A percentile compares a stretch with the other conserved stretches of the same genome.
phyloP scores from a whole-genome alignment of 2,113 vertebrate genomes.

The Myiozetetes cayanensis region DNA sequence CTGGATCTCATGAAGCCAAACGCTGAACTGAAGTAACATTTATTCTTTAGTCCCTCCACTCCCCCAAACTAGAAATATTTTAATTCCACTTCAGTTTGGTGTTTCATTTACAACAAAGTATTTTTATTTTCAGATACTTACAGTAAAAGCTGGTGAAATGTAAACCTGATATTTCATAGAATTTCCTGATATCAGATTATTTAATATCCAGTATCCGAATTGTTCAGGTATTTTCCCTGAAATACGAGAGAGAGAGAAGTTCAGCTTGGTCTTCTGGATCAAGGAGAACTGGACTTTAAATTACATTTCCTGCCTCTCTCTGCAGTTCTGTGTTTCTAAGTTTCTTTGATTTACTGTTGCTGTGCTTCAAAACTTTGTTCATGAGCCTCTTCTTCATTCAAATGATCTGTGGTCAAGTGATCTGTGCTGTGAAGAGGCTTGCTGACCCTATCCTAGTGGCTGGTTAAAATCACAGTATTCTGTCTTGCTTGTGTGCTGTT shows the following conservation, averaged over 20 bases:
- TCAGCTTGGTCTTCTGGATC: not conserved
- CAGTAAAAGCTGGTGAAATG: not conserved
- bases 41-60: rapidly evolving
- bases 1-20: not conserved
- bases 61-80: not conserved
- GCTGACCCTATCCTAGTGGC: not conserved
- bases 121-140: not conserved
- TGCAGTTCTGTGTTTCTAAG: not conserved
- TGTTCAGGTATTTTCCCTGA: not conserved
- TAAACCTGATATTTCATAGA: not conserved
- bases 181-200: not conserved
- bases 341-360: not conserved
- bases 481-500: not conserved
- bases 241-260: not conserved
- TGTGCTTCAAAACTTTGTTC: not conserved
- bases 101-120: not conserved
- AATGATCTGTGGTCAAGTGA: not conserved
- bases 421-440: not conserved
- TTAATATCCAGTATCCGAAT: not conserved
- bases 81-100: not conserved
- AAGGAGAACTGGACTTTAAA: not conserved
- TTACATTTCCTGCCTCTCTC: not conserved
- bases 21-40: not conserved
- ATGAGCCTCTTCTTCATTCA: not conserved
- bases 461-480: not conserved